A percentile compares a stretch with the other conserved stretches of the same genome.
phyloP scores from a whole-genome alignment of 92 coral and sea anemone species.

The Micromussa lordhowensis region DNA sequence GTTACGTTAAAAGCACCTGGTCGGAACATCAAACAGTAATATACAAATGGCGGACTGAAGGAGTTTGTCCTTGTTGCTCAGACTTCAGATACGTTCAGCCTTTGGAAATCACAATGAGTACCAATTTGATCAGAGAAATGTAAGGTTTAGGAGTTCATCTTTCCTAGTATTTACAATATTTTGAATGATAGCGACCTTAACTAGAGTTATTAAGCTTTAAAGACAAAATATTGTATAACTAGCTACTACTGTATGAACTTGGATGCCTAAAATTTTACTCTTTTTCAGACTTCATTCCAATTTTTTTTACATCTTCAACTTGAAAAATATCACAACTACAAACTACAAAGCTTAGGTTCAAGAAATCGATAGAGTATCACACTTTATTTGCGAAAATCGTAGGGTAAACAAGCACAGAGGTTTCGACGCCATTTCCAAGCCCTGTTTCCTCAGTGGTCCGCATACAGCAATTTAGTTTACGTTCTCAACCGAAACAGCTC shows the following conservation, averaged over 20 bases:
- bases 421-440: not conserved
- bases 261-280: not conserved
- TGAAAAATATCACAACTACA: not conserved
- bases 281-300: not conserved
- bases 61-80: not conserved
- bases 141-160: not conserved
- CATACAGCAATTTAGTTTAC: not conserved
- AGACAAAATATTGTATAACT: not conserved
- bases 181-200: not conserved
- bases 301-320: not conserved
- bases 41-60: not conserved
- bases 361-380: not conserved
- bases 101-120: not conserved
- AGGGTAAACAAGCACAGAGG: not conserved
- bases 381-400: not conserved
- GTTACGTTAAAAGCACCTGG: not conserved
- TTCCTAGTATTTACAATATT: not conserved
- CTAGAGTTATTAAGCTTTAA: not conserved
- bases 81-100: not conserved
- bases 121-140: not conserved
- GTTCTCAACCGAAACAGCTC: not conserved
- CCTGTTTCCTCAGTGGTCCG: slow-evolving; percentile 9
- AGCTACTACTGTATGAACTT: not conserved
- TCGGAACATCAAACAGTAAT: not conserved
- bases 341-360: not conserved